phyloP scores from a whole-genome alignment of 1,140 invertebrate genomes.

The Trissolcus basalis region DNA sequence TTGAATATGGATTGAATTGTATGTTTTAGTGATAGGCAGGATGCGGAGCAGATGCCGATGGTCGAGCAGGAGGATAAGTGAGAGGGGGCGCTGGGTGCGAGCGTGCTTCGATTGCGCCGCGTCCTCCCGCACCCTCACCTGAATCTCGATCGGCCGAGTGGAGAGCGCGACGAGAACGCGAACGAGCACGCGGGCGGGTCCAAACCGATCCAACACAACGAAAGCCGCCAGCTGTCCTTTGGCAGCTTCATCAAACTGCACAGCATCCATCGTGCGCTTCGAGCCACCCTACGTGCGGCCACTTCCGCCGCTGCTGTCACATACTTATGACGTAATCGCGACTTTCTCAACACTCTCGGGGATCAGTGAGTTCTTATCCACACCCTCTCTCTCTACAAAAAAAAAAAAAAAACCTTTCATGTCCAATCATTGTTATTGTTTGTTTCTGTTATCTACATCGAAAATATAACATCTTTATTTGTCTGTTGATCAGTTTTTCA shows the following conservation, averaged over 20 bases:
- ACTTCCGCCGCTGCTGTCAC: conserved; percentile 59
- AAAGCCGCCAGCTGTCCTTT: conserved; percentile 33
- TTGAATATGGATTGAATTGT: neutral
- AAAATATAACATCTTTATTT: no score
- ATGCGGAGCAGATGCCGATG: conserved; percentile 67
- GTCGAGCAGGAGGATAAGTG: conserved; percentile 73
- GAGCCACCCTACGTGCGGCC: conserved; percentile 60
- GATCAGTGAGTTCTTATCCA: conserved; percentile 50
- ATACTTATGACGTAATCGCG: conserved; percentile 61
- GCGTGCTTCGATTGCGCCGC: conserved; percentile 67
- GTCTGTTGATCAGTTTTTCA: no score
- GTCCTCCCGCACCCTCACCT: conserved; percentile 66
- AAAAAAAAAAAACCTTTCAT: no score
- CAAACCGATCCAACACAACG: conserved; percentile 36
- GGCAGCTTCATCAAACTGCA: conserved; percentile 63
- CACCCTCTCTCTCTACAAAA: no score
- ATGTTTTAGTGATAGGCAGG: conserved; percentile 72
- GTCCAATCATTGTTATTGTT: neutral
- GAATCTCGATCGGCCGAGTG: conserved; percentile 21
- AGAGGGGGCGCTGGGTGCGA: conserved; percentile 71
- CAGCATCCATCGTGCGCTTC: conserved; percentile 63
- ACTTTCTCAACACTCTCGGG: conserved; percentile 37
- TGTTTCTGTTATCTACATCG: no score
- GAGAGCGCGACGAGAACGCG: conserved; percentile 37
- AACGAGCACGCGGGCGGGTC: conserved; percentile 36